phyloP scores from a whole-genome alignment of 1,140 invertebrate genomes.

The Lordiphosa clarofinis region DNA sequence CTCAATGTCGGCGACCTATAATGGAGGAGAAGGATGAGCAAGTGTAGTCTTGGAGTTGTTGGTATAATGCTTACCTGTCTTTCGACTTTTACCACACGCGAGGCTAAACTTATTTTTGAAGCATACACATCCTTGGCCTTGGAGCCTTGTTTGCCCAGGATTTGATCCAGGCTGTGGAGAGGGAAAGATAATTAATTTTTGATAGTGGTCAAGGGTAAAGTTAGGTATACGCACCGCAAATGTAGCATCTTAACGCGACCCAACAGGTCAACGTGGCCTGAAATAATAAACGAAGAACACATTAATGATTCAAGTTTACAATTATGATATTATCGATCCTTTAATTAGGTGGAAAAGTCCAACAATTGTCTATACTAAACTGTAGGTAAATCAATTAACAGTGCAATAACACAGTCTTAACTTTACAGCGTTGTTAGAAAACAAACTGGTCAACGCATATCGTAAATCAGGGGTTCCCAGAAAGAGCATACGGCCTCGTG shows the following conservation, averaged over 20 bases:
- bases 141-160: constrained; percentile 94
- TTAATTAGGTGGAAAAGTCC: no score
- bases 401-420: no score
- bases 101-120: constrained; percentile 94
- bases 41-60: background rate
- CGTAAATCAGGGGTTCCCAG: no score
- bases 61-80: constrained; percentile 87
- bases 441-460: no score
- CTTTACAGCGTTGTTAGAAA: no score
- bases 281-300: background rate
- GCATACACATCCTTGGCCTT: constrained; percentile 96
- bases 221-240: constrained; percentile 83
- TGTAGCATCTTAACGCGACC: constrained; percentile 94
- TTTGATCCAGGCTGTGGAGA: constrained; percentile 87
- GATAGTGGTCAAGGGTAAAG: background rate
- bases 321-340: no score
- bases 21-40: background rate
- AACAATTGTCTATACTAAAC: no score
- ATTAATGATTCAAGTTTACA: no score
- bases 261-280: constrained; percentile 91
- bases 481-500: no score
- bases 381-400: no score
- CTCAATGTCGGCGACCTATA: constrained; percentile 95
- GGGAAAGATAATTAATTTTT: background rate
- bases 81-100: constrained; percentile 96